Evolutionary conservation across 2,113 vertebrate genomes (phyloP), one percentile per base, ranked within the genome.

Genomic region (Pseudorhombus dupliciocellatus): DNA sequence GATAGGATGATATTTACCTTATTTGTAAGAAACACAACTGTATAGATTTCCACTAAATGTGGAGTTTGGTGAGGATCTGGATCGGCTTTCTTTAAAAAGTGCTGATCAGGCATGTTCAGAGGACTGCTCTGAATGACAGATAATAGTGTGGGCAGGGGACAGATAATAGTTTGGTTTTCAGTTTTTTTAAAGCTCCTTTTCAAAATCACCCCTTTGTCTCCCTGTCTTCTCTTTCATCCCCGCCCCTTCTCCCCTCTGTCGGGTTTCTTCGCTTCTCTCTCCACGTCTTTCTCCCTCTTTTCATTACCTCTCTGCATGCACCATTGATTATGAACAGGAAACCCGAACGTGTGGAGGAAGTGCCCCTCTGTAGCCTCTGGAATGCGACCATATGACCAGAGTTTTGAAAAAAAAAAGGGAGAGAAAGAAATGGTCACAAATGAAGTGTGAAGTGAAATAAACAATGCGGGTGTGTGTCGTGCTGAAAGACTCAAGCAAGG

Each of bases 391-490:
- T 80, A 90, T 90, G 88, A 90, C 77, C 73, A 44, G 52, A 71
- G 25, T 77, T 40, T 42, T 31, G 42, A 66, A 34, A 16, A 57
- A 61, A 51, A 44, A 40, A 63, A 83, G 79, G 54, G 12, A 22
- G 21, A 22, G 24, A 50, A 50, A 20, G 46, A 77, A 80, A 53
- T 3, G 15, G 59, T 74, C 21, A 67, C 88, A 88, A 92, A 93
- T 91, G 86, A 93, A 84, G 92, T 92, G 92, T 93, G 85, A 92
- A 89, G 74, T 46, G 84, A 93, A 93, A 91, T 88, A 92, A 92
- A 93, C 91, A 91, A 91, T 82, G 72, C 75, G 30, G 30, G 67
- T 63, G 79, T 87, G 83, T 79, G 61, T 56, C 44, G 82, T 2
- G 77, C 70, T 81, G 86, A 91, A 77, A 87, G 81, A 86, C 67